Conservation (phyloP, 2,888 invertebrate genomes). For the Zonitis immaculata region DNA sequence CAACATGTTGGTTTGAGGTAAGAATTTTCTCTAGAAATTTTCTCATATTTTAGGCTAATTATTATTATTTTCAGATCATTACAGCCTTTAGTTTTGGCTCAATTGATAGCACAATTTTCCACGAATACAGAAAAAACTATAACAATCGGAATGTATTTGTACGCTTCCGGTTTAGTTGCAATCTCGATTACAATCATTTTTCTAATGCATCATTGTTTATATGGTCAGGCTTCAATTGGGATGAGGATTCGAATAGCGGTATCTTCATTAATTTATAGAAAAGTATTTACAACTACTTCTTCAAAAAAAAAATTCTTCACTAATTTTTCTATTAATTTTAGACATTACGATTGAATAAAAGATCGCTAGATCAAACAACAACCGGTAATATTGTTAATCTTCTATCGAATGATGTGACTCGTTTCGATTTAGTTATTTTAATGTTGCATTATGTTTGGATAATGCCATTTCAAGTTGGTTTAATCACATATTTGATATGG, state of each 20-base stretch:
- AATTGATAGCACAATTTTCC: slow-evolving; percentile 56
- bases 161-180: slow-evolving; percentile 52
- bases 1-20: slow-evolving; percentile 27
- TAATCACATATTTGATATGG: slow-evolving; percentile 59
- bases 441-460: slow-evolving; percentile 75
- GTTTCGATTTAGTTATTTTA: slow-evolving; percentile 68
- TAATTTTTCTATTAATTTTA: slow-evolving; percentile 29
- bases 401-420: slow-evolving; percentile 77
- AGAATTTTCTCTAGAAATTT: no score
- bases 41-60: no score
- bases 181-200: slow-evolving; percentile 53
- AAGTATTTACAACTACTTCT: slow-evolving; percentile 8
- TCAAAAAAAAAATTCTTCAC: neutral
- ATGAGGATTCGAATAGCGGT: slow-evolving; percentile 72
- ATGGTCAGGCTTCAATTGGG: slow-evolving; percentile 62
- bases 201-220: slow-evolving; percentile 57
- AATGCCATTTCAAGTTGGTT: slow-evolving; percentile 66
- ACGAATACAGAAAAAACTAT: slow-evolving; percentile 42
- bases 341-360: slow-evolving; percentile 60
- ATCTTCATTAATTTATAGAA: slow-evolving; percentile 70
- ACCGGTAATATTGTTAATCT: slow-evolving; percentile 78
- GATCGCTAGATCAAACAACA: slow-evolving; percentile 74
- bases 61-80: no score
- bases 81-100: slow-evolving; percentile 54
- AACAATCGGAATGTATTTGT: slow-evolving; percentile 54